Conservation (phyloP, 2,113 vertebrate genomes). For the Trematomus loennbergii region DNA sequence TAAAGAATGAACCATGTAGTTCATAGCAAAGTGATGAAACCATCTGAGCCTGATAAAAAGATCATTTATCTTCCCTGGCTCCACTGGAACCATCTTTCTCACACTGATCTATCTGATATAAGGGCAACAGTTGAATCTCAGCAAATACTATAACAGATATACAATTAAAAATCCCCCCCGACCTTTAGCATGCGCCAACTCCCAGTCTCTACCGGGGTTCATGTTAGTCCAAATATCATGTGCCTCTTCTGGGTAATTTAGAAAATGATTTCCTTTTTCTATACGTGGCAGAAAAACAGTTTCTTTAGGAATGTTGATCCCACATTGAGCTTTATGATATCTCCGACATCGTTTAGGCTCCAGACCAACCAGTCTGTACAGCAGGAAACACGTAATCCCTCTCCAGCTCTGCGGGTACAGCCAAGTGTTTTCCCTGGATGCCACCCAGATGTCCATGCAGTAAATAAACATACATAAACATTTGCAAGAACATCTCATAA, state of each 20-base stretch:
- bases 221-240: not conserved
- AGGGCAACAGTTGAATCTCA: constrained; percentile 32
- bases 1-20: not conserved
- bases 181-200: not conserved
- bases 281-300: not conserved
- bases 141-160: constrained; percentile 18
- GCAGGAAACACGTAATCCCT: constrained; percentile 12
- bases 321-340: not conserved
- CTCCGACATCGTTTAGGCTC: not conserved
- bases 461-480: constrained; percentile 31
- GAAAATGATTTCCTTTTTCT: not conserved
- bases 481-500: constrained; percentile 19
- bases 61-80: not conserved
- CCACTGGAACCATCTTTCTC: constrained; percentile 14
- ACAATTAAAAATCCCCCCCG: not conserved
- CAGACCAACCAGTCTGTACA: not conserved
- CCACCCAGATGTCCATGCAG: not conserved
- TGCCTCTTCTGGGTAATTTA: not conserved
- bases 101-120: constrained; percentile 46
- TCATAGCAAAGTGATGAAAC: not conserved
- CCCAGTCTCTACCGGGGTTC: not conserved
- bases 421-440: not conserved
- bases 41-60: constrained; percentile 14
- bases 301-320: not conserved
- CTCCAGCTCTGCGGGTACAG: not conserved